phyloP scores from a whole-genome alignment of 2,797 vertebrate genomes.

The Bufotes viridis region DNA sequence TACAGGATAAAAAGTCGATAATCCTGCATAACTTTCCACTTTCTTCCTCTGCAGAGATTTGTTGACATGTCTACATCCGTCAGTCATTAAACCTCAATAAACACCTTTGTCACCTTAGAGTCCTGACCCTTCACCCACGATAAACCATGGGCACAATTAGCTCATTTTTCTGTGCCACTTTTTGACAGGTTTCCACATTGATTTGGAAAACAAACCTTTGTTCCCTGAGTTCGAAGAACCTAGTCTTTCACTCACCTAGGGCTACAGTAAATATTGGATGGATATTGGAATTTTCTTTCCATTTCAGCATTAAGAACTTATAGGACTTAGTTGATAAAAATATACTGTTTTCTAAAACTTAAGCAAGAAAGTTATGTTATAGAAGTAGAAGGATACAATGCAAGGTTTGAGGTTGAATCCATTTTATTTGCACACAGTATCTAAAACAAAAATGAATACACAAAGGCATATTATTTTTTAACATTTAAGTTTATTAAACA shows the following conservation, averaged over 20 bases:
- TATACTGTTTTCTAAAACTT: not conserved
- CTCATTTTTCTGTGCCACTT: constrained; percentile 14
- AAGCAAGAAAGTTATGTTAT: not conserved
- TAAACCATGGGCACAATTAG: constrained; percentile 31
- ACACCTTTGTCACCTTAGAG: constrained; percentile 38
- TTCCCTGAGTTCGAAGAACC: not conserved
- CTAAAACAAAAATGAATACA: too few species aligned
- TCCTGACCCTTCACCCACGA: constrained; percentile 14
- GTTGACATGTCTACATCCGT: not conserved
- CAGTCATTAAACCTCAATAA: constrained; percentile 29
- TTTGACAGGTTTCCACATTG: constrained; percentile 38
- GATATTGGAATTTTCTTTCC: not conserved
- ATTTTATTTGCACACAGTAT: too few species aligned
- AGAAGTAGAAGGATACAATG: not conserved
- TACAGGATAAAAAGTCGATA: not conserved
- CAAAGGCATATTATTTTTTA: too few species aligned
- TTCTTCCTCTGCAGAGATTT: constrained; percentile 1
- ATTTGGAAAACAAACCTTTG: constrained; percentile 25
- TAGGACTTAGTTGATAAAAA: not conserved
- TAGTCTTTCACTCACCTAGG: not conserved
- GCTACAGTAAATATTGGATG: not conserved
- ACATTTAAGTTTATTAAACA: too few species aligned
- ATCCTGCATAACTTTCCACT: not conserved
- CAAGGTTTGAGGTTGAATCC: not conserved
- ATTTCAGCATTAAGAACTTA: not conserved